These are phyloP conservation scores for Scaptomyza caliginosa DNA, from an alignment of 2,888 invertebrate species.

Conservation along the genomic window DNA sequence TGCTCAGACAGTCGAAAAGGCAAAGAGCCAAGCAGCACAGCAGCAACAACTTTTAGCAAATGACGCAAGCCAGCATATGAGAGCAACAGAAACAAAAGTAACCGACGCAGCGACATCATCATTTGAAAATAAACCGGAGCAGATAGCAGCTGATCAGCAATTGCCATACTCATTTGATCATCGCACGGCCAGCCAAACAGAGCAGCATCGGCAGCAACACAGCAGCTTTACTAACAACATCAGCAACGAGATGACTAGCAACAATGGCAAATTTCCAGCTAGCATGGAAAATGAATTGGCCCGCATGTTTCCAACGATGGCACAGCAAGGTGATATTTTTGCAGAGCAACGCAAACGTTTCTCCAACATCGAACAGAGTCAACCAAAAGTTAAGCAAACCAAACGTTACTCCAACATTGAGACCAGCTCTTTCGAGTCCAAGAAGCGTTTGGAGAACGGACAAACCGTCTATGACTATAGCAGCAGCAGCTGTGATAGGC, in stretches of 20 bases:
- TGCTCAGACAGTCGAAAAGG: slow-evolving; percentile 78
- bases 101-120: slow-evolving; percentile 66
- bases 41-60: slow-evolving; percentile 17
- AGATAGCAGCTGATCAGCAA: slow-evolving; percentile 63
- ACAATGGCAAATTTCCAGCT: slow-evolving; percentile 53
- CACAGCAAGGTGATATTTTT: slow-evolving; percentile 74
- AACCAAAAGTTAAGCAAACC: slow-evolving; percentile 62
- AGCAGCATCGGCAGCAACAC: slow-evolving; percentile 34
- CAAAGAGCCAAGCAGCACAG: slow-evolving; percentile 56
- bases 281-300: slow-evolving; percentile 75
- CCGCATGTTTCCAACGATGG: slow-evolving; percentile 77
- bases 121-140: slow-evolving; percentile 82
- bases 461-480: slow-evolving; percentile 80
- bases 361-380: slow-evolving; percentile 80
- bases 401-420: slow-evolving; percentile 83
- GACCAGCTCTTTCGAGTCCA: slow-evolving; percentile 78
- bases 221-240: slow-evolving; percentile 21
- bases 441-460: slow-evolving; percentile 83
- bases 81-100: slow-evolving; percentile 26
- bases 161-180: slow-evolving; percentile 43
- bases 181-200: slow-evolving; percentile 32
- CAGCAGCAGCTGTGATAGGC: slow-evolving; percentile 72
- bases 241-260: slow-evolving; percentile 10
- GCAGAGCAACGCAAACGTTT: slow-evolving; percentile 79
- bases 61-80: slow-evolving; percentile 11